Percentiles rank a stretch among this genome's conserved stretches.
Conservation (phyloP, 2,113 vertebrate genomes). For the Pedetes capensis region DNA sequence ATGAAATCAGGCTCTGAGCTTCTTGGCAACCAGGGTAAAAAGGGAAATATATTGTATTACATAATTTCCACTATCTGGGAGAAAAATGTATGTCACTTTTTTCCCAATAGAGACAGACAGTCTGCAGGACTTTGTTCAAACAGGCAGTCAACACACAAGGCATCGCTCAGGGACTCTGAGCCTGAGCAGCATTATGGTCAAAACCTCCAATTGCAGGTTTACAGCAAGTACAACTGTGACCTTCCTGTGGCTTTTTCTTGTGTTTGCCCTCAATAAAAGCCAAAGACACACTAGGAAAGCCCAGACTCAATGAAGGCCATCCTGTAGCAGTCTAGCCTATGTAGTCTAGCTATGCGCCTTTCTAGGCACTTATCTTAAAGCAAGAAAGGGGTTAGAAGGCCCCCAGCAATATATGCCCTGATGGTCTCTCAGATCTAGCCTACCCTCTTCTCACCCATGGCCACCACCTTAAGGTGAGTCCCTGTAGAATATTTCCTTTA, state of each 20-base stretch:
- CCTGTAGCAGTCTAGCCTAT: neutral
- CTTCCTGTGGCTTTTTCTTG: conserved; percentile 25
- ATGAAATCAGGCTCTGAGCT: conserved; percentile 38
- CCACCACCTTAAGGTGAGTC: neutral
- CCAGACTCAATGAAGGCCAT: conserved; percentile 30
- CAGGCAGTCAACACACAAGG: neutral
- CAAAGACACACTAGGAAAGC: neutral
- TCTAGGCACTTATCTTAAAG: conserved; percentile 21
- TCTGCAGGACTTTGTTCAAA: neutral
- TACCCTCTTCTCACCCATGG: neutral
- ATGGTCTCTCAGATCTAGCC: neutral
- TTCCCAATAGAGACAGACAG: neutral
- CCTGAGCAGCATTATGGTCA: neutral
- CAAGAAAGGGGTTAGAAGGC: conserved; percentile 15
- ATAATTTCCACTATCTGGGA: neutral
- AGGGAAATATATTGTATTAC: conserved; percentile 13
- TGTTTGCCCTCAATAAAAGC: conserved; percentile 62
- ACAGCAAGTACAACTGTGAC: neutral
- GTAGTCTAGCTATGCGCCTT: neutral
- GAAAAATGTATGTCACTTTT: neutral
- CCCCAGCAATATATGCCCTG: neutral
- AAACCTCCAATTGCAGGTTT: conserved; percentile 21
- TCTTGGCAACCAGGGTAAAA: conserved; percentile 59
- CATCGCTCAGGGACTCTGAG: neutral
- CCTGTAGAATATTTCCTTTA: neutral